Conservation (phyloP, 2,797 vertebrate genomes). For the Microctenopoma steveboyesi region DNA sequence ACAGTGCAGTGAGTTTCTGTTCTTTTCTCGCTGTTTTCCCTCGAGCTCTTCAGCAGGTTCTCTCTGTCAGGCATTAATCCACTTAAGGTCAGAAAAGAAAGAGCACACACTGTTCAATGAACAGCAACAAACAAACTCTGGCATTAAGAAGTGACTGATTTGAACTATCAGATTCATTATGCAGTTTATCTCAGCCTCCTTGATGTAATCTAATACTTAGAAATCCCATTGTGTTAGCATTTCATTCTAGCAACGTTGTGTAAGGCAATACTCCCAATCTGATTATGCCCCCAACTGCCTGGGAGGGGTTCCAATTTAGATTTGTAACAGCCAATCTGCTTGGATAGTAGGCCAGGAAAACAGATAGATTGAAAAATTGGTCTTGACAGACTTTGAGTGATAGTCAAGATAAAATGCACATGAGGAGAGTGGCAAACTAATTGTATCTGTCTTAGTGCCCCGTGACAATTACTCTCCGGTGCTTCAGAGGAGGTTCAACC, state of each 20-base stretch:
- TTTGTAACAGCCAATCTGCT: conserved; percentile 75
- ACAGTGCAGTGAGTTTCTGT: conserved; percentile 26
- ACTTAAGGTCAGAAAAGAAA: conserved; percentile 74
- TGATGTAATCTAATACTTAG: conserved; percentile 80
- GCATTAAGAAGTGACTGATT: conserved; percentile 80
- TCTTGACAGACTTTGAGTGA: conserved; percentile 68
- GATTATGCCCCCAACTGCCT: conserved; percentile 72
- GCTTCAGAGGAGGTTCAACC: conserved; percentile 53
- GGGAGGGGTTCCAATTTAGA: conserved; percentile 74
- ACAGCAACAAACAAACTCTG: conserved; percentile 73
- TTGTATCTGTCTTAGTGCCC: conserved; percentile 64
- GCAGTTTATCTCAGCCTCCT: conserved; percentile 70
- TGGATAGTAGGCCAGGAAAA: conserved; percentile 76
- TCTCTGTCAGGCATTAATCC: conserved; percentile 72
- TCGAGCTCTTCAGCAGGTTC: conserved; percentile 44
- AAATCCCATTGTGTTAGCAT: conserved; percentile 83
- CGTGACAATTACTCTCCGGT: conserved; percentile 61
- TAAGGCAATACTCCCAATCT: conserved; percentile 82
- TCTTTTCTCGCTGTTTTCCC: conserved; percentile 49
- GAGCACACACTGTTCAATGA: conserved; percentile 66
- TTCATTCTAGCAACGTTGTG: conserved; percentile 80
- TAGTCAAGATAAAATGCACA: conserved; percentile 56
- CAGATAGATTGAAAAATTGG: conserved; percentile 71
- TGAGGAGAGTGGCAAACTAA: conserved; percentile 51
- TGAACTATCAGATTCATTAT: conserved; percentile 83